Evolutionary conservation across 2,888 invertebrate species (phyloP).

Genomic region (Elysia crispata): DNA sequence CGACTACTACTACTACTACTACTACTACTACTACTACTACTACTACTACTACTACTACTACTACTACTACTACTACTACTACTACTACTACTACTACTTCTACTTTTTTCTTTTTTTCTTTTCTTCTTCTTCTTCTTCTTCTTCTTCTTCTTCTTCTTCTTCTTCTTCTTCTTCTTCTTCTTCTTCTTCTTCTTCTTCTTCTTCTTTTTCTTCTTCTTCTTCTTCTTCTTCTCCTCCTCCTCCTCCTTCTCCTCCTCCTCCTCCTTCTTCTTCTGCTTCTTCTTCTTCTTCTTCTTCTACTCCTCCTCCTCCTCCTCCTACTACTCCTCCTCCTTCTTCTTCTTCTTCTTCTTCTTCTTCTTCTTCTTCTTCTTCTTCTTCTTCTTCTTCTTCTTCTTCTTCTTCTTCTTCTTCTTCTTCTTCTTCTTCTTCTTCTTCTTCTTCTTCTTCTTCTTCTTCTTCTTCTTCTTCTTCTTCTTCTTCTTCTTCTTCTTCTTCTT

Average conservation of each 20-base stretch:
- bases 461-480: not conserved
- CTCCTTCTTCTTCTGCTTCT: no score
- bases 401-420: constrained; percentile 59
- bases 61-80: no score
- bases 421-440: constrained; percentile 60
- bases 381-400: constrained; percentile 40
- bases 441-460: constrained; percentile 66
- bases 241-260: constrained; percentile 1
- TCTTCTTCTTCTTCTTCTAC: no score
- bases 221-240: not conserved
- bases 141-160: no score
- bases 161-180: not conserved
- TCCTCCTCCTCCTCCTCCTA: no score
- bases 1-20: no score
- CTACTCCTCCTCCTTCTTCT: no score
- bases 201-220: not conserved
- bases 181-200: constrained; percentile 10
- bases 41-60: constrained; percentile 9
- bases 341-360: not conserved
- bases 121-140: no score
- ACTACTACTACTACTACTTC: not conserved
- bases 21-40: constrained; percentile 9
- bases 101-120: not conserved
- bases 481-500: no score
- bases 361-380: not conserved